Evolutionary conservation across 2,113 vertebrate genomes (phyloP).

Genomic region (Takifugu flavidus): DNA sequence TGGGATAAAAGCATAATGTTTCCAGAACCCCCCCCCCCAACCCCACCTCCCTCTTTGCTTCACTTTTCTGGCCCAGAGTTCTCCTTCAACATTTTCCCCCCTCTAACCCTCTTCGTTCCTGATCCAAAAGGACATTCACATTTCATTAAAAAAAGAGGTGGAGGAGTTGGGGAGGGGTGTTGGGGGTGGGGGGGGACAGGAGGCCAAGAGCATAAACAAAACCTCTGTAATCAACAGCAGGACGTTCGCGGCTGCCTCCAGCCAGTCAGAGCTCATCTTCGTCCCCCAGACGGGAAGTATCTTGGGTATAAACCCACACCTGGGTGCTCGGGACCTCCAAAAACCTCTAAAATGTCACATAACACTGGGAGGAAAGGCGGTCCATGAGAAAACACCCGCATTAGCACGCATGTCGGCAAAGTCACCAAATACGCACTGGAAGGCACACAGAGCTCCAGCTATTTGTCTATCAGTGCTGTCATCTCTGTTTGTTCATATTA

Average conservation of each 20-base stretch:
- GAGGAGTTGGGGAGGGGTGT: too few relatives aligned
- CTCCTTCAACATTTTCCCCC: slow-evolving; percentile 45
- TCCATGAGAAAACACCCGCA: slow-evolving; percentile 35
- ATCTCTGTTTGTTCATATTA: slow-evolving; percentile 77
- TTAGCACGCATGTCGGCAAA: slow-evolving; percentile 20
- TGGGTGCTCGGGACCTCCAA: slow-evolving; percentile 48
- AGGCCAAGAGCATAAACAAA: slow-evolving; percentile 72
- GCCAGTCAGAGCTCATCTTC: slow-evolving; percentile 52
- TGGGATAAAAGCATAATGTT: slow-evolving; percentile 68
- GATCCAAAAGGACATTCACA: slow-evolving; percentile 65
- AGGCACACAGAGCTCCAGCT: slow-evolving; percentile 33
- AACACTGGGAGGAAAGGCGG: slow-evolving; percentile 35
- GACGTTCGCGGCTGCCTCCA: slow-evolving; percentile 52
- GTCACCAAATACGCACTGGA: slow-evolving; percentile 16
- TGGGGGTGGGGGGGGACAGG: slow-evolving; percentile 21
- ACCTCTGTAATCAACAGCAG: slow-evolving; percentile 63
- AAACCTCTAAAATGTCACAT: slow-evolving; percentile 40
- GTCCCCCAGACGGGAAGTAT: slow-evolving; percentile 28
- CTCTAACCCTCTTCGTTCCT: slow-evolving; percentile 49
- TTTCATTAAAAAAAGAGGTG: slow-evolving; percentile 35
- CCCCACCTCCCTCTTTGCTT: background rate
- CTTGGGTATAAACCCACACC: slow-evolving; percentile 57
- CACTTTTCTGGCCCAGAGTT: slow-evolving; percentile 50
- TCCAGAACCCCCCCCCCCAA: slow-evolving; percentile 59
- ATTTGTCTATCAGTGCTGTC: slow-evolving; percentile 72